Base-by-base conservation (phyloP, 2,797 vertebrate species). In the Pseudochaenichthys georgianus region DNA sequence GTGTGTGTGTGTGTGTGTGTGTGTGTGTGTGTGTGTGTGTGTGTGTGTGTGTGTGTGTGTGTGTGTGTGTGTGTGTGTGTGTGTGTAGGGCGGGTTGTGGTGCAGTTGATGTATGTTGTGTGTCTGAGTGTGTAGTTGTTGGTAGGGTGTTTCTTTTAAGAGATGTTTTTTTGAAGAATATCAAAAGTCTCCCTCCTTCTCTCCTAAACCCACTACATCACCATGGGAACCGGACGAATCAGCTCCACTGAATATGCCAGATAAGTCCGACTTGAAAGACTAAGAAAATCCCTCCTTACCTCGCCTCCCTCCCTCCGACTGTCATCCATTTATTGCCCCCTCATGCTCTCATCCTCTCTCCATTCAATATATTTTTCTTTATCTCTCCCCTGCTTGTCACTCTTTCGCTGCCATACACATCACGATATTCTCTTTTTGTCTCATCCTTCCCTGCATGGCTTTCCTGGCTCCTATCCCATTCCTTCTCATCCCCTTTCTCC, bases 221-320 rank as follows among this genome's bases (percentile, higher is more conserved):
- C 82, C 78, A 90, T 87, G 82, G 76, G 64, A 90, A 90, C 87
- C 48, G 15, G 61, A 77, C 81, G 82, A 85, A 81, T 87, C 83
- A 82, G 80, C 84, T 64, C 59, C 61, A 64, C 69, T 86, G 85
- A 88, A 80, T 87, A 78, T 82, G 64, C 58, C 72, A 85, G 80
- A 89, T 82, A 83, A 86, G 70, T 76, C 72, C 0, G 13, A 82
- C 73, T 83, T 85, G 70, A 84, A 87, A 85, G 82, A 77, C 78
- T 64, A 75, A 73, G 75, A 83, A 87, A 86, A 81, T 82, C 81
- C 75, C 61, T 74, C 58, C 71, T 65, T 67, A 58, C 67, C 59
- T 70, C 64, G 47, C 64, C 75, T 70, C 65, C 23, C 65, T 66
- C 47, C 51, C 47, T 79, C 66, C 2, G 2, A 50, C 75, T 69